These are phyloP conservation scores for Lamprotornis superbus DNA, from an alignment of 2,113 vertebrate species.

Conservation along the genomic window DNA sequence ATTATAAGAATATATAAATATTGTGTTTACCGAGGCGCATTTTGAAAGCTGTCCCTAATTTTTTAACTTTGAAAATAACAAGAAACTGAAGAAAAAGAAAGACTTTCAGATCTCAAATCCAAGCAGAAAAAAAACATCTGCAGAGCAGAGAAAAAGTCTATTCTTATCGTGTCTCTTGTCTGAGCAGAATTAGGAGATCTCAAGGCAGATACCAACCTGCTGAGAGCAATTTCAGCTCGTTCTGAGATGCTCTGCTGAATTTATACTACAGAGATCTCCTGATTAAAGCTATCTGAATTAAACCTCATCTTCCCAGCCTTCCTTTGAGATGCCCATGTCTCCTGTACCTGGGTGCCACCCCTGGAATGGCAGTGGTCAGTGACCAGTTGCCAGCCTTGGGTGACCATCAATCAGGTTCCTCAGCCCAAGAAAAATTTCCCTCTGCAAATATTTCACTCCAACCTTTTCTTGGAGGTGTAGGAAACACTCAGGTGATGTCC, in stretches of 20 bases:
- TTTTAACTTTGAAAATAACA: neutral
- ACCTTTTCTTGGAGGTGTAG: neutral
- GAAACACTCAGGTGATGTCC: neutral
- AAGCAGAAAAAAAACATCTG: neutral
- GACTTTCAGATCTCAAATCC: neutral
- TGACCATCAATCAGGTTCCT: neutral
- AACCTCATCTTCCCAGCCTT: neutral
- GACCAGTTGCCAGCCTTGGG: neutral
- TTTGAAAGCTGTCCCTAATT: neutral
- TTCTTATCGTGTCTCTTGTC: neutral
- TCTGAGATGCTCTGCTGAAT: conserved; percentile 6
- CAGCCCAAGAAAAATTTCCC: neutral
- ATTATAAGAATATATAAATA: neutral
- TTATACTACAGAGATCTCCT: neutral
- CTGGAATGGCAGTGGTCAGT: neutral
- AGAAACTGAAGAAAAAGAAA: neutral
- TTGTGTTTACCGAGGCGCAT: neutral
- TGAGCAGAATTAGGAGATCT: conserved; percentile 43
- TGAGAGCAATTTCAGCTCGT: conserved; percentile 31
- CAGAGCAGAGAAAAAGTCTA: neutral
- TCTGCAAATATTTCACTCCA: neutral
- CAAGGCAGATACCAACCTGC: neutral
- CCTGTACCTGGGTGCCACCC: neutral
- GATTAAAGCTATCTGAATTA: conserved; percentile 30
- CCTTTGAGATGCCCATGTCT: neutral